These are phyloP conservation scores for Leptinotarsa undecemlineata DNA, from an alignment of 1,140 invertebrate genomes.

Conservation along the genomic window DNA sequence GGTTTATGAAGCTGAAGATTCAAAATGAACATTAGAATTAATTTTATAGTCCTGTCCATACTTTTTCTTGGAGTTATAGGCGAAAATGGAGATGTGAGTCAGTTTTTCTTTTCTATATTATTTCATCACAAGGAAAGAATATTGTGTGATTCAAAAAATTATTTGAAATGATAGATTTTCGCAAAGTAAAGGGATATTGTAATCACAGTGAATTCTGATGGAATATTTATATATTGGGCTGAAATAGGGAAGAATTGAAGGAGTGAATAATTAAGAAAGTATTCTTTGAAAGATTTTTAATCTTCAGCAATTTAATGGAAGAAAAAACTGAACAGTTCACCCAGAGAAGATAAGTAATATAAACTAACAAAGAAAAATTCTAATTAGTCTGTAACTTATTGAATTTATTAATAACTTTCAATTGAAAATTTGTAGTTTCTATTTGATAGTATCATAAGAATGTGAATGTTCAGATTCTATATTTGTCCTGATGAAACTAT, in stretches of 20 bases:
- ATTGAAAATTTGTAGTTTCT: too few relatives aligned
- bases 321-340: too few relatives aligned
- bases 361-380: too few relatives aligned
- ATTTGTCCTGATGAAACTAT: too few relatives aligned
- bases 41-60: not conserved
- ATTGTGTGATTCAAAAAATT: not conserved
- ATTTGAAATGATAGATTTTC: not conserved
- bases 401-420: too few relatives aligned
- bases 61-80: not conserved
- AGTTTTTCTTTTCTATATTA: not conserved
- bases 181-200: not conserved
- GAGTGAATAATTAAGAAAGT: not conserved
- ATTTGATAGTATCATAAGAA: too few relatives aligned
- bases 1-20: not conserved
- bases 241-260: not conserved
- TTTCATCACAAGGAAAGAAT: not conserved
- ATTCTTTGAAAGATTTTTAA: too few relatives aligned
- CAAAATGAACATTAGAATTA: slow-evolving; percentile 15
- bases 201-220: not conserved
- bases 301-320: too few relatives aligned
- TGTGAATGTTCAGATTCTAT: too few relatives aligned
- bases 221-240: not conserved
- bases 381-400: too few relatives aligned
- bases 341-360: too few relatives aligned
- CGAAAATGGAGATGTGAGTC: slow-evolving; percentile 9